Conservation (phyloP, 2,888 invertebrate genomes). For the Andrena dorsata region DNA sequence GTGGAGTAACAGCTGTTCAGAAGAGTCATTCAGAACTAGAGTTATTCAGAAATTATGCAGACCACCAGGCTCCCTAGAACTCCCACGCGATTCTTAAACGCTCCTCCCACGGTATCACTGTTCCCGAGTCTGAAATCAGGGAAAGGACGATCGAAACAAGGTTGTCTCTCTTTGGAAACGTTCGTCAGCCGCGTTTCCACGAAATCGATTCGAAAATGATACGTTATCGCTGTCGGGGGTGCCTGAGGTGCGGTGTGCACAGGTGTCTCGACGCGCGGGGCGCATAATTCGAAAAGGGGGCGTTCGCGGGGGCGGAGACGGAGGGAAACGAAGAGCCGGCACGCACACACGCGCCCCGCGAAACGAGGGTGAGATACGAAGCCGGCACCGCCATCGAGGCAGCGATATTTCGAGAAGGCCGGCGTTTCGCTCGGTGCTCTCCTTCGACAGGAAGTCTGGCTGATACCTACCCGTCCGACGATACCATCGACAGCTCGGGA, state of each 20-base stretch:
- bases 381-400: conserved; percentile 58
- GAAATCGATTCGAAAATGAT: conserved; percentile 33
- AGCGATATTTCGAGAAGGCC: conserved; percentile 59
- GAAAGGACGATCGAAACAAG: background rate
- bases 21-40: too few relatives aligned
- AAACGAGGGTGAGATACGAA: conserved; percentile 53
- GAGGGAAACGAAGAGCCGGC: conserved; percentile 32
- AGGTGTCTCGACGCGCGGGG: conserved; percentile 56
- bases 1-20: too few relatives aligned
- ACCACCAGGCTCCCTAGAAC: too few relatives aligned
- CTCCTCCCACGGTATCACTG: background rate
- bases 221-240: conserved; percentile 3
- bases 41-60: too few relatives aligned
- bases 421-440: conserved; percentile 54
- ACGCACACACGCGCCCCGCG: conserved; percentile 26
- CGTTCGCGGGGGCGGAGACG: conserved; percentile 68
- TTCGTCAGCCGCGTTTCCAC: background rate
- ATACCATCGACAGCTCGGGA: conserved; percentile 66
- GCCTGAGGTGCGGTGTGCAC: conserved; percentile 44
- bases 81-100: too few relatives aligned
- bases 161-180: background rate
- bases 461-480: conserved; percentile 64
- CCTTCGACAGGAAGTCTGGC: conserved; percentile 60
- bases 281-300: conserved; percentile 64
- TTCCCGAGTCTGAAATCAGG: background rate